These are phyloP conservation scores for Neomonachus schauinslandi DNA, from an alignment of 2,113 vertebrate species.

Conservation along the genomic window DNA sequence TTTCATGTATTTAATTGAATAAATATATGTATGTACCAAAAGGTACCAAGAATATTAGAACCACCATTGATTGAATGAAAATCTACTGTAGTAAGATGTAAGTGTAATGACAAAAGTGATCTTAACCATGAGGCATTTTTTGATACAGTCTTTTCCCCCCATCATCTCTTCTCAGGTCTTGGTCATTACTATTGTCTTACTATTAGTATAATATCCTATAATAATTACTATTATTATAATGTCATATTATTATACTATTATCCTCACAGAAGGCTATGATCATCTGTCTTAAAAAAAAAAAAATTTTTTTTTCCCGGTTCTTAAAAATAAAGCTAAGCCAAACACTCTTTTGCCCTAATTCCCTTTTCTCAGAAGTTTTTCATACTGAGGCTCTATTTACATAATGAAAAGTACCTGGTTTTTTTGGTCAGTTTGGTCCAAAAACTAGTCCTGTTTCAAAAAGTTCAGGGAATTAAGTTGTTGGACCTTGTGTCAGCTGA, in stretches of 20 bases:
- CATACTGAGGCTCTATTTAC: neutral
- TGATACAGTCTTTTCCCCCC: neutral
- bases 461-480: constrained; percentile 51
- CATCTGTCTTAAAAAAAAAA: neutral
- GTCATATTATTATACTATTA: neutral
- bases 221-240: neutral
- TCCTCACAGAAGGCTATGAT: neutral
- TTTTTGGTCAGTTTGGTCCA: constrained; percentile 15
- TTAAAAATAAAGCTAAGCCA: neutral
- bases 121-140: neutral
- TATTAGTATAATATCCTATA: neutral
- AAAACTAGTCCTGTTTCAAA: constrained; percentile 53
- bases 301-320: neutral
- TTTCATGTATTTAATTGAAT: neutral
- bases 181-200: neutral
- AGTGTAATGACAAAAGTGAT: neutral
- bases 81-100: neutral
- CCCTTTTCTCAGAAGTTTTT: neutral
- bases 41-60: neutral
- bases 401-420: constrained; percentile 55
- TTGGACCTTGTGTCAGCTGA: constrained; percentile 43
- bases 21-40: neutral
- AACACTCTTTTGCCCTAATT: constrained; percentile 24
- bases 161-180: neutral
- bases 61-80: neutral